A percentile compares a stretch with the other conserved stretches of the same genome.
Conservation (phyloP, 2,113 vertebrate species). For the Asarcornis scutulata region DNA sequence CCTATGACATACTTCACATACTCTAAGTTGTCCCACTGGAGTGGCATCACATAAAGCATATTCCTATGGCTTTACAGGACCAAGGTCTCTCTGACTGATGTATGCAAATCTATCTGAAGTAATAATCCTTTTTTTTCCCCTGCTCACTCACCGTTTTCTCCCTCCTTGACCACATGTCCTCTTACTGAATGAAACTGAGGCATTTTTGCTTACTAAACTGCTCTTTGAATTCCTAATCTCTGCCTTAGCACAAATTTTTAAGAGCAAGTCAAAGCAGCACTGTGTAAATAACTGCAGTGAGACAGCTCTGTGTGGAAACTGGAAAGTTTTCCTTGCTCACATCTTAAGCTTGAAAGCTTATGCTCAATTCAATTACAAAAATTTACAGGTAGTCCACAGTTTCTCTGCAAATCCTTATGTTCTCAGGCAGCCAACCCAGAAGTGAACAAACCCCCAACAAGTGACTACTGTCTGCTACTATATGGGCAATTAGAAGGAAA, state of each 20-base stretch:
- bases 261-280: slow-evolving; percentile 39
- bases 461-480: slow-evolving; percentile 24
- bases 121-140: background rate
- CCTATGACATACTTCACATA: background rate
- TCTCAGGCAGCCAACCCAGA: slow-evolving; percentile 39
- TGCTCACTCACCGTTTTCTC: background rate
- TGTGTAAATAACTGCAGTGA: slow-evolving; percentile 53
- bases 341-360: slow-evolving; percentile 28
- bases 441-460: slow-evolving; percentile 10
- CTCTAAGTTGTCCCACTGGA: background rate
- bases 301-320: slow-evolving; percentile 53
- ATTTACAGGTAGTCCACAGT: slow-evolving; percentile 55
- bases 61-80: background rate
- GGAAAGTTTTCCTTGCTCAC: slow-evolving; percentile 26
- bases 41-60: background rate
- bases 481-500: background rate
- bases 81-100: background rate
- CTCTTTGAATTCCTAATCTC: slow-evolving; percentile 53
- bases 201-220: slow-evolving; percentile 17
- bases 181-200: background rate
- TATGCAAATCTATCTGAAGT: background rate
- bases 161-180: background rate
- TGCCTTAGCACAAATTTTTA: slow-evolving; percentile 16
- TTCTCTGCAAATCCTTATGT: slow-evolving; percentile 45
- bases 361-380: slow-evolving; percentile 57